Percentiles rank a stretch among this genome's conserved stretches.
Conservation (phyloP, 2,797 vertebrate species). For the Pristis pectinata region DNA sequence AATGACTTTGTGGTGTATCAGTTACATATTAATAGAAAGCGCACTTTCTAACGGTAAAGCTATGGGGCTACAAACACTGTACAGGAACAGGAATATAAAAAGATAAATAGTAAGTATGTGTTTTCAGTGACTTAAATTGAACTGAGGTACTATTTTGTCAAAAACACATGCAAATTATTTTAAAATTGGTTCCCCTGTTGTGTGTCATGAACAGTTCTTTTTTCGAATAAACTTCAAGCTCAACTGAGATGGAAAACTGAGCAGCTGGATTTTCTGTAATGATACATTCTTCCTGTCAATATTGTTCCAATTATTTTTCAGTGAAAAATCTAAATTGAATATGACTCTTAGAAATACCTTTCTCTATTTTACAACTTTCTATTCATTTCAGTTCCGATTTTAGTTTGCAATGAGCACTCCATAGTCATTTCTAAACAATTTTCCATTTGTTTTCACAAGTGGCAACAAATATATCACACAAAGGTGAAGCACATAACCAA, state of each 20-base stretch:
- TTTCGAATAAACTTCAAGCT: background rate
- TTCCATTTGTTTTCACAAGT: background rate
- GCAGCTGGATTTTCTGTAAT: background rate
- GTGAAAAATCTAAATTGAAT: background rate
- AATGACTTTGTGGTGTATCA: background rate
- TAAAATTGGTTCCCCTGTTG: background rate
- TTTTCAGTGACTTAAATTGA: background rate
- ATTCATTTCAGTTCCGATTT: constrained; percentile 14
- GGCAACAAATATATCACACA: constrained; percentile 19
- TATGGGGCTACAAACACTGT: background rate
- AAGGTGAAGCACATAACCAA: background rate
- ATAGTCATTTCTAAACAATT: constrained; percentile 10
- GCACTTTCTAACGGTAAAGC: background rate
- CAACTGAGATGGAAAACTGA: background rate
- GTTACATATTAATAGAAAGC: background rate
- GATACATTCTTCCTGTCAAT: background rate
- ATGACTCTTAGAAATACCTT: background rate
- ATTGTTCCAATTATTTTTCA: background rate
- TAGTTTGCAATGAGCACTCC: background rate
- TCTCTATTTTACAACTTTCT: background rate
- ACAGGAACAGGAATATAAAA: too few species aligned
- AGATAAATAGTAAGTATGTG: background rate
- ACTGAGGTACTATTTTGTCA: background rate
- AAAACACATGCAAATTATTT: background rate
- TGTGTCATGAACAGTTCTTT: background rate